Evolutionary conservation across 2,797 vertebrate genomes (phyloP).

Genomic region (Nasua narica): DNA sequence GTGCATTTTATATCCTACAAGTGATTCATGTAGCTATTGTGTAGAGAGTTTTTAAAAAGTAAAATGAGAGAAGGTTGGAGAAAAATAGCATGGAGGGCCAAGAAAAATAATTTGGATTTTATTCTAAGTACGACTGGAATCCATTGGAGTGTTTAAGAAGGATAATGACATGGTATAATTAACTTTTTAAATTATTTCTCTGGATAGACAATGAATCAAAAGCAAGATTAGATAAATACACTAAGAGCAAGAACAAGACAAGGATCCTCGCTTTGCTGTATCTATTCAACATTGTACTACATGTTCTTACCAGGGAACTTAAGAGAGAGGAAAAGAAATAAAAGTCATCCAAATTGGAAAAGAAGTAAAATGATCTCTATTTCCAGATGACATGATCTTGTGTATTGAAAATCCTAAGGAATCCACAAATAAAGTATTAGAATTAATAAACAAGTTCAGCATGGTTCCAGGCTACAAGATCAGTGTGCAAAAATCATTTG

Average conservation of each 20-base stretch:
- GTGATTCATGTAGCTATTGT: not conserved
- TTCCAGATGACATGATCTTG: not conserved
- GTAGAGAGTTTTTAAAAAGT: not conserved
- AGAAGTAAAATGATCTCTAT: not conserved
- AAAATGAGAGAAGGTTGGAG: not conserved
- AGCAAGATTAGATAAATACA: not conserved
- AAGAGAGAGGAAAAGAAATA: not conserved
- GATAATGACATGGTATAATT: not conserved
- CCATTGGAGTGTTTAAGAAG: not conserved
- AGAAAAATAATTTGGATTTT: not conserved
- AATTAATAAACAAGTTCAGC: not conserved
- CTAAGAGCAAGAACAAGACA: not conserved
- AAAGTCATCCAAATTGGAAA: not conserved
- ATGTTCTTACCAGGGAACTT: not conserved
- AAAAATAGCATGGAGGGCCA: not conserved
- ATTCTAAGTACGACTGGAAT: not conserved
- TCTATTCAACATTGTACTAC: not conserved
- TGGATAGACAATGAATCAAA: not conserved
- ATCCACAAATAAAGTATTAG: not conserved
- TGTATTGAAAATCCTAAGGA: not conserved
- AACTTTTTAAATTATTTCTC: not conserved
- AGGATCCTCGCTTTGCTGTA: not conserved
- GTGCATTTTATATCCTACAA: not conserved
- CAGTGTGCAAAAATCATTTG: not conserved
- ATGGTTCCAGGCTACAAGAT: not conserved